Evolutionary conservation across 1,140 invertebrate genomes (phyloP).

Genomic region (Sitobion miscanthi): DNA sequence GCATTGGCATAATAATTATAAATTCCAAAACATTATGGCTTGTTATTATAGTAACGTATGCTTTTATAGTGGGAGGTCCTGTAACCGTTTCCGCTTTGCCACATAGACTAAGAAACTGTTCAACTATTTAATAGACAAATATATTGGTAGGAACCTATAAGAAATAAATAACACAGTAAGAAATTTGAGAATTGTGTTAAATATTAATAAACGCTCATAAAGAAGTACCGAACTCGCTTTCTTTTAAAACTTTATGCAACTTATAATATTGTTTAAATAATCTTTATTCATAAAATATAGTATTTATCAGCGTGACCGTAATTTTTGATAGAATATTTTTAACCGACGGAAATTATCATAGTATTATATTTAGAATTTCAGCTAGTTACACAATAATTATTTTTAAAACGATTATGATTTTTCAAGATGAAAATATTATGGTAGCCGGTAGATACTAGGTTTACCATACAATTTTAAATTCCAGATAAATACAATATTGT

Average conservation of each 20-base stretch:
- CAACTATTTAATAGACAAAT: background rate
- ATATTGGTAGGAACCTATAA: background rate
- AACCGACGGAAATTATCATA: background rate
- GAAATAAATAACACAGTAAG: background rate
- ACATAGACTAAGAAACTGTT: background rate
- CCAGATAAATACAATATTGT: background rate
- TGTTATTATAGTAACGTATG: constrained; percentile 33
- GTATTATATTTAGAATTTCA: too few species aligned
- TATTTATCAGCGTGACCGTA: background rate
- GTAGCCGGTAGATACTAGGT: background rate
- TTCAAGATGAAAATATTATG: background rate
- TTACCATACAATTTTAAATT: background rate
- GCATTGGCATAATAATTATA: background rate
- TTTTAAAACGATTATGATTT: background rate
- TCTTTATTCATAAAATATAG: background rate
- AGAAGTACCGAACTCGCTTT: background rate
- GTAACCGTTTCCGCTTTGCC: constrained; percentile 24
- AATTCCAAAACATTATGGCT: background rate
- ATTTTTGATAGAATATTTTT: background rate
- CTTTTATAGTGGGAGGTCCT: background rate
- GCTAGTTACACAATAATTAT: too few species aligned
- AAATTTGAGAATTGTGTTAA: background rate
- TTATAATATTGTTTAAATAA: background rate
- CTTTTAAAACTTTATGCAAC: background rate
- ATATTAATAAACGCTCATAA: background rate